These are phyloP conservation scores for Zaprionus kolodkinae DNA, from an alignment of 1,140 invertebrate species.

Conservation along the genomic window DNA sequence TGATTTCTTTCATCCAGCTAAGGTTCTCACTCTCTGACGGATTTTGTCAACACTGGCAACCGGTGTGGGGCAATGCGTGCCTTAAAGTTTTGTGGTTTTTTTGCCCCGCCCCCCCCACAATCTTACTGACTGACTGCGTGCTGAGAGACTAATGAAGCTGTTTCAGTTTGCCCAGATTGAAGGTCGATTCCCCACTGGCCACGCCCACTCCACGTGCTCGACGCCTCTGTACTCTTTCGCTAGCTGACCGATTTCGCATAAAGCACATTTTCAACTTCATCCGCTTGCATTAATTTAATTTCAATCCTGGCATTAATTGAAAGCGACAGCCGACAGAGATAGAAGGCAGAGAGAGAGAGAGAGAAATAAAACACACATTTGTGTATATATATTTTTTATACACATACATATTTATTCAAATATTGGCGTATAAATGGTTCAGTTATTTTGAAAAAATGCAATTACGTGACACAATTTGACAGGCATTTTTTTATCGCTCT, in stretches of 20 bases:
- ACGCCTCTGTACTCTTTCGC: not conserved
- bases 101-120: constrained; percentile 3
- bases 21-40: constrained; percentile 53
- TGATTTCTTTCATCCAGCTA: constrained; percentile 33
- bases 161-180: constrained; percentile 23
- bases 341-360: not conserved
- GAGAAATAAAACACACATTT: constrained; percentile 1
- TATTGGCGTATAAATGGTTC: constrained; percentile 52
- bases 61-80: constrained; percentile 60
- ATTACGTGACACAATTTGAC: constrained; percentile 23
- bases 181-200: not conserved
- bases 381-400: constrained; percentile 15
- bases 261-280: constrained; percentile 11
- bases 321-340: constrained; percentile 6
- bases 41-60: constrained; percentile 15
- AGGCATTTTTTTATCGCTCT: constrained; percentile 4
- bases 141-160: constrained; percentile 74
- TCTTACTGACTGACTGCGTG: constrained; percentile 47
- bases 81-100: constrained; percentile 71
- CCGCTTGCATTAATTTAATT: constrained; percentile 36
- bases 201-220: not conserved
- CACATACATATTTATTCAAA: constrained; percentile 31
- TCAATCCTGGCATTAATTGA: constrained; percentile 52
- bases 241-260: constrained; percentile 11
- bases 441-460: constrained; percentile 26